Evolutionary conservation across 1,140 invertebrate genomes (phyloP).

Genomic region (Zaprionus inermis): DNA sequence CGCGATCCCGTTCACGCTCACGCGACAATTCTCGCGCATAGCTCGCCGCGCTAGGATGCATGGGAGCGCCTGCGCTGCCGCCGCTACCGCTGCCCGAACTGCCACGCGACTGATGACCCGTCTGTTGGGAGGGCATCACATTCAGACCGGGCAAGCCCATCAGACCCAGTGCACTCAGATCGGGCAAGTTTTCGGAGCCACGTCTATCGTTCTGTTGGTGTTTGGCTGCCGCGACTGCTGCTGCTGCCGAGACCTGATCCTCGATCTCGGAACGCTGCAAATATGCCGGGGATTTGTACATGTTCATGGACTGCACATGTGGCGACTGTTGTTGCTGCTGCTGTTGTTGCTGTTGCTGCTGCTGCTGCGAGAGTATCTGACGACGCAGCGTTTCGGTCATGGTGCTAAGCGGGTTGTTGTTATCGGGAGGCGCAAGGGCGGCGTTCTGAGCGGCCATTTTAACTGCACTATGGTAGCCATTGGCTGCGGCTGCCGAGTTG

Average conservation of each 20-base stretch:
- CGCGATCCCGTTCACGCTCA: conserved; percentile 70
- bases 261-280: conserved; percentile 80
- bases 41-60: conserved; percentile 67
- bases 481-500: conserved; percentile 55
- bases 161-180: conserved; percentile 72
- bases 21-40: conserved; percentile 70
- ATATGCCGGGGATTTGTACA: conserved; percentile 81
- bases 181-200: conserved; percentile 69
- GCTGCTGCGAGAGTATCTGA: conserved; percentile 78
- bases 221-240: conserved; percentile 70
- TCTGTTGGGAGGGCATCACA: conserved; percentile 67
- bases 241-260: conserved; percentile 75
- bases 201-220: conserved; percentile 61
- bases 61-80: conserved; percentile 36
- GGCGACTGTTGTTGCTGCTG: conserved; percentile 75
- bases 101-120: conserved; percentile 33
- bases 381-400: conserved; percentile 79
- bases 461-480: conserved; percentile 76
- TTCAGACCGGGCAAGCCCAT: conserved; percentile 80
- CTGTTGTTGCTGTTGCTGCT: conserved; percentile 69
- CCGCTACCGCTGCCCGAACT: conserved; percentile 17
- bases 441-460: conserved; percentile 73
- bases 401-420: conserved; percentile 66
- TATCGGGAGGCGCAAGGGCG: conserved; percentile 66
- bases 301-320: conserved; percentile 75